phyloP scores from a whole-genome alignment of 2,797 vertebrate species.

The Gila robusta region DNA sequence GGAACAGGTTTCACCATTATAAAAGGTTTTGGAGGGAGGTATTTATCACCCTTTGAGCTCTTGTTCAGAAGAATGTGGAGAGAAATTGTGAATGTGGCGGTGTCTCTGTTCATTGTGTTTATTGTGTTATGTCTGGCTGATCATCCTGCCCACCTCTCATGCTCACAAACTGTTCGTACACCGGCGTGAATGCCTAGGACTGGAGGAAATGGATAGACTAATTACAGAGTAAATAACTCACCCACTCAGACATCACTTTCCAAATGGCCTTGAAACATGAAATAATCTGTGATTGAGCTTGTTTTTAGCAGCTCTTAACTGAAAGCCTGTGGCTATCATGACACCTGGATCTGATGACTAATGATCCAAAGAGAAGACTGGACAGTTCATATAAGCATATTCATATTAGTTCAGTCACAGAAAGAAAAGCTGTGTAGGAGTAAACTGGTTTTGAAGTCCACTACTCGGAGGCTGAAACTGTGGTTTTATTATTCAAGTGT shows the following conservation, averaged over 20 bases:
- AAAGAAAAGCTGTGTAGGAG: background rate
- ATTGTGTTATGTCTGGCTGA: background rate
- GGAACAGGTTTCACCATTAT: no score
- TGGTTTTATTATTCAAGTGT: background rate
- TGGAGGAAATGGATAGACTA: background rate
- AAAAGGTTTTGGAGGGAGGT: background rate
- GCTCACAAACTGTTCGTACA: background rate
- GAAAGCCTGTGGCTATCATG: background rate
- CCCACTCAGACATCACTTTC: slow-evolving; percentile 1
- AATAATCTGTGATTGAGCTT: background rate
- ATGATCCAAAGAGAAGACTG: background rate
- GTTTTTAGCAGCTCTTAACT: background rate
- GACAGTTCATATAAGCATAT: background rate
- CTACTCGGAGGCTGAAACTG: background rate
- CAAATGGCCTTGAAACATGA: background rate
- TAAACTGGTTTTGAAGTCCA: background rate
- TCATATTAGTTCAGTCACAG: background rate
- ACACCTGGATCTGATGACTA: background rate
- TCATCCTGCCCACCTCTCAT: background rate
- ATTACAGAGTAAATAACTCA: slow-evolving; percentile 22
- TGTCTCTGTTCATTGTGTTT: background rate
- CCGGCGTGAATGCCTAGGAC: background rate
- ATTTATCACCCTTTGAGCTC: background rate
- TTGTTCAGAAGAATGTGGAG: background rate
- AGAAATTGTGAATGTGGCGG: background rate